These are phyloP conservation scores for Anguilla anguilla DNA, from an alignment of 2,797 vertebrate genomes.

Conservation along the genomic window DNA sequence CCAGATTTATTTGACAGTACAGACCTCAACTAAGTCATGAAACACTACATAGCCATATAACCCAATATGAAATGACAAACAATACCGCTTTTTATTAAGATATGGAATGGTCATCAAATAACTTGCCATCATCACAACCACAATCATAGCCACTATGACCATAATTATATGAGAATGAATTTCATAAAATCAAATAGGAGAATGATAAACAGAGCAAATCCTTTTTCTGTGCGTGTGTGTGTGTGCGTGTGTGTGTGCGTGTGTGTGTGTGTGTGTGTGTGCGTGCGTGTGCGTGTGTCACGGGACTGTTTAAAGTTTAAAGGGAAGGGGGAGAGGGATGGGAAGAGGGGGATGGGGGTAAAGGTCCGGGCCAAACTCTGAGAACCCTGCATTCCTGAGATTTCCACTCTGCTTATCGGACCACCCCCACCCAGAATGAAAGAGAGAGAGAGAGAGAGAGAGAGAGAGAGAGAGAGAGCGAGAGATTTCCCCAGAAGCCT, in stretches of 20 bases:
- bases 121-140: background rate
- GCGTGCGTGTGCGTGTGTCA: background rate
- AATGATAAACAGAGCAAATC: background rate
- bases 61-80: background rate
- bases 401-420: background rate
- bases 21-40: background rate
- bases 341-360: background rate
- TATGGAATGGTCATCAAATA: background rate
- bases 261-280: background rate
- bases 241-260: background rate
- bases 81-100: background rate
- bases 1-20: background rate
- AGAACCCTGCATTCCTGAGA: slow-evolving; percentile 6
- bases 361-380: background rate
- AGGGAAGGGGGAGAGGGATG: background rate
- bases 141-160: background rate
- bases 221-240: too few species aligned
- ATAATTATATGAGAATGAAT: background rate
- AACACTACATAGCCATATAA: background rate
- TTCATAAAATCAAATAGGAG: background rate
- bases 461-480: background rate
- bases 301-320: background rate
- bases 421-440: background rate
- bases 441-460: background rate
- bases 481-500: background rate